Conservation (phyloP, 2,888 invertebrate species). For the Chloroclystis v-ata region DNA sequence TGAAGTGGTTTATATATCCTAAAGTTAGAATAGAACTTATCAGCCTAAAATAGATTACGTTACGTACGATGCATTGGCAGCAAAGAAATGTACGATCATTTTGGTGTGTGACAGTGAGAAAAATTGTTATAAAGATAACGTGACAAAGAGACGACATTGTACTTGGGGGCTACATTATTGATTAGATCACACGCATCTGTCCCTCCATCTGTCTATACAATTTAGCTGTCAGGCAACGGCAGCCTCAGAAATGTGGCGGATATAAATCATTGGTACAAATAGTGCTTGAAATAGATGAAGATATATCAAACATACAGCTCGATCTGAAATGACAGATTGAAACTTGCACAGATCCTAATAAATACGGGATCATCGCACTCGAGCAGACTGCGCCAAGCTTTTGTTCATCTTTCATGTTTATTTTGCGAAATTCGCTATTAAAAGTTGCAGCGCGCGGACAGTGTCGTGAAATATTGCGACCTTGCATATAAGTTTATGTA, state of each 20-base stretch:
- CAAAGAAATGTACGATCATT: conserved; percentile 7
- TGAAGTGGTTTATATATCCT: conserved; percentile 3
- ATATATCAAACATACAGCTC: conserved; percentile 3
- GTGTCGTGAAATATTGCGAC: conserved; percentile 2
- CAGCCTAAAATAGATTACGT: conserved; percentile 14
- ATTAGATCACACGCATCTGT: conserved; percentile 18
- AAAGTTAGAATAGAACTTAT: conserved; percentile 11
- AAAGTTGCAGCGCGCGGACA: conserved; percentile 2
- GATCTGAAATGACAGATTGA: not conserved
- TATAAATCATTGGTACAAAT: conserved; percentile 19
- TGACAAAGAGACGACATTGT: conserved; percentile 8
- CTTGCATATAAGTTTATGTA: conserved; percentile 1
- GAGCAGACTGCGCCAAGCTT: not conserved
- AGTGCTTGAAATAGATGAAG: conserved; percentile 10
- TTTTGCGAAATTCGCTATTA: not conserved
- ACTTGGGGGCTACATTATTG: conserved; percentile 11
- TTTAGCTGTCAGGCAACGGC: conserved; percentile 18
- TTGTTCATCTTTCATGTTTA: not conserved
- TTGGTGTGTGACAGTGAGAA: conserved; percentile 9
- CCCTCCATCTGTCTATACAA: conserved; percentile 21
- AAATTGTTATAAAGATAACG: conserved; percentile 11
- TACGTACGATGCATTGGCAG: conserved; percentile 4
- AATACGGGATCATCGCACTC: not conserved
- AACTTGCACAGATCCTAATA: not conserved
- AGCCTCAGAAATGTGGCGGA: conserved; percentile 15